phyloP scores from a whole-genome alignment of 2,888 invertebrate species.

The Drosophila maculinotata region DNA sequence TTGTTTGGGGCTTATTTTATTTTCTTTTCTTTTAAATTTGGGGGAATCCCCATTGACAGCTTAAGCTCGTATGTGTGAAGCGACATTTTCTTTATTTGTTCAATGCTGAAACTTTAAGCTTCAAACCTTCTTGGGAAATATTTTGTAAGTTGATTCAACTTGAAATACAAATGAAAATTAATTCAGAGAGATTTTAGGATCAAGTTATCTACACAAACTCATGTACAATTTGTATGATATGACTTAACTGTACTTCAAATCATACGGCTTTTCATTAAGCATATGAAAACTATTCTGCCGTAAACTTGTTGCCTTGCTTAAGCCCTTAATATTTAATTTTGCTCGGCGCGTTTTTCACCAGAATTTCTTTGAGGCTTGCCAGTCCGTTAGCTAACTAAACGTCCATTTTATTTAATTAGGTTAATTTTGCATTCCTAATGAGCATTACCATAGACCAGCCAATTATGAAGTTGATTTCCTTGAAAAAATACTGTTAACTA shows the following conservation, averaged over 20 bases:
- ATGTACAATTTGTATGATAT: no score
- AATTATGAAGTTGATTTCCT: background rate
- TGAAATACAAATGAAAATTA: no score
- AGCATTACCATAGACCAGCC: background rate
- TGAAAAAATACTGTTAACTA: background rate
- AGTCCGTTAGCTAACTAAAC: background rate
- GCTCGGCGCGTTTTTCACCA: background rate
- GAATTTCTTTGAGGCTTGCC: background rate
- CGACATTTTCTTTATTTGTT: background rate
- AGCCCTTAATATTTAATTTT: background rate
- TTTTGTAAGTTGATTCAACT: no score
- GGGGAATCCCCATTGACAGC: background rate
- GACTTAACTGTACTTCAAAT: no score
- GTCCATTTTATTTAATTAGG: conserved; percentile 8
- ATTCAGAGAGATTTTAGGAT: no score
- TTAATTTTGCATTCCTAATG: conserved; percentile 6
- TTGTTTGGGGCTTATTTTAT: conserved; percentile 13
- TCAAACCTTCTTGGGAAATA: no score
- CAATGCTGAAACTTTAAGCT: no score
- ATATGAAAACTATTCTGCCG: no score
- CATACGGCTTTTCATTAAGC: no score
- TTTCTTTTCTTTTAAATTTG: background rate
- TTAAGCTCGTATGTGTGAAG: background rate
- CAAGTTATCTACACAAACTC: no score
- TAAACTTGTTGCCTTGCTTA: background rate